Conservation (phyloP, 53 echinoderm and acorn worm species). For the Antedon mediterranea region DNA sequence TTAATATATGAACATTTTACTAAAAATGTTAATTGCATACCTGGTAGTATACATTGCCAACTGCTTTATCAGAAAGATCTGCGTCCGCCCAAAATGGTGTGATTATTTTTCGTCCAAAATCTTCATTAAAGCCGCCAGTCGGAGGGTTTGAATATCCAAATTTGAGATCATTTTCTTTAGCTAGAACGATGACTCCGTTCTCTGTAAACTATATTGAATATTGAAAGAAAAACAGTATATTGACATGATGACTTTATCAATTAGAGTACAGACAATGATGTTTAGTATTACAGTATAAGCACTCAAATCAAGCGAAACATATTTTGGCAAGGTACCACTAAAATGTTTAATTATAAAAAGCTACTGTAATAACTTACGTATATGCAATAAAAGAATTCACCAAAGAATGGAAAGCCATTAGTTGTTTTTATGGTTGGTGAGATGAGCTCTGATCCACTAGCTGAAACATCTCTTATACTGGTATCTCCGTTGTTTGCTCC, state of each 20-base stretch:
- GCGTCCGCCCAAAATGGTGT: conserved; percentile 75
- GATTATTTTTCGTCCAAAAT: conserved; percentile 17
- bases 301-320: no score
- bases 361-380: conserved; percentile 60
- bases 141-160: conserved; percentile 73
- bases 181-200: conserved; percentile 65
- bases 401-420: conserved; percentile 61
- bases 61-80: conserved; percentile 18
- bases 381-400: conserved; percentile 62
- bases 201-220: conserved; percentile 73
- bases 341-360: no score
- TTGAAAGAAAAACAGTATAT: no score
- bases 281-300: no score
- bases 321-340: no score
- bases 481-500: no score
- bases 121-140: conserved; percentile 32
- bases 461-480: no score
- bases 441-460: conserved; percentile 19
- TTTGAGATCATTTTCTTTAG: conserved; percentile 66
- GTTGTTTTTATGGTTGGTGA: conserved; percentile 59
- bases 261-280: no score
- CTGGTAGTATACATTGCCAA: conserved; percentile 84
- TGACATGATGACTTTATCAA: no score
- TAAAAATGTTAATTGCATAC: no score
- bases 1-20: no score